phyloP scores from a whole-genome alignment of 2,888 invertebrate genomes.

The Atethmia centrago region DNA sequence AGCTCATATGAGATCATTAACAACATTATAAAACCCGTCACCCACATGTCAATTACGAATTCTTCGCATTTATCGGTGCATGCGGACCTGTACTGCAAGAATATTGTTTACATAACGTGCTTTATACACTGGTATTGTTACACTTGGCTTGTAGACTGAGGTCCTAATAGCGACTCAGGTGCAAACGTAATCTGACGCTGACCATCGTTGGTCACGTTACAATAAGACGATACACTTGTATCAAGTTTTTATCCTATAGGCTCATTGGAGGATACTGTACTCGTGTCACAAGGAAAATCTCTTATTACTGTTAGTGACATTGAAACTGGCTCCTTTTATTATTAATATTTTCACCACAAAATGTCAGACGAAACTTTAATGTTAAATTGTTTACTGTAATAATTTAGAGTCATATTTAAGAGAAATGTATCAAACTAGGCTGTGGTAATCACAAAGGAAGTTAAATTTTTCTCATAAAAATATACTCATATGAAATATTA shows the following conservation, averaged over 20 bases:
- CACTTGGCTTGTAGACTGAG: conserved; percentile 31
- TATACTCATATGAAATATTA: conserved; percentile 18
- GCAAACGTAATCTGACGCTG: conserved; percentile 72
- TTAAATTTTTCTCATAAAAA: conserved; percentile 7
- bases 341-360: not conserved
- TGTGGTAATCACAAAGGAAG: conserved; percentile 13
- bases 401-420: not conserved
- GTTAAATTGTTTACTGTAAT: not conserved
- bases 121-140: conserved; percentile 42
- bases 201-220: conserved; percentile 75
- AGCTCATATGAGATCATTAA: conserved; percentile 39
- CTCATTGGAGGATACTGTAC: conserved; percentile 54
- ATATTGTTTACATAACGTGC: conserved; percentile 55
- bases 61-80: conserved; percentile 62
- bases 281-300: conserved; percentile 38
- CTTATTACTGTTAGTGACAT: conserved; percentile 35
- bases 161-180: conserved; percentile 62
- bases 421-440: not conserved
- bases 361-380: not conserved
- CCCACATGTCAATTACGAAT: conserved; percentile 48
- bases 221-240: conserved; percentile 67
- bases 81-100: conserved; percentile 48
- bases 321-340: conserved; percentile 3
- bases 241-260: conserved; percentile 61
- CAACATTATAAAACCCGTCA: conserved; percentile 38